Evolutionary conservation across 2,113 vertebrate species (phyloP).

Genomic region (Callospermophilus lateralis): DNA sequence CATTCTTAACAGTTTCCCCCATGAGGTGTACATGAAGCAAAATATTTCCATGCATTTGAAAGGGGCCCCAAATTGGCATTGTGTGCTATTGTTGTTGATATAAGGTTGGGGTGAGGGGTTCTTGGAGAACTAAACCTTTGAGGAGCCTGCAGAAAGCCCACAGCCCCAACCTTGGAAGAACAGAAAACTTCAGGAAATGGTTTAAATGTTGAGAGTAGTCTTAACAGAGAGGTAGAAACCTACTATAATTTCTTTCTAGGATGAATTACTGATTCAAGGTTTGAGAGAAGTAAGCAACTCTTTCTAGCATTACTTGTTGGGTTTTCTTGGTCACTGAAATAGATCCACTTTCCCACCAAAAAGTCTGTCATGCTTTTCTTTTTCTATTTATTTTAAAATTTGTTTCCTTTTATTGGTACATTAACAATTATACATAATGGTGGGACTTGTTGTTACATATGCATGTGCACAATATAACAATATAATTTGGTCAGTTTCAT

Average conservation of each 20-base stretch:
- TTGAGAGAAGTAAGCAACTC: slow-evolving; percentile 18
- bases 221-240: background rate
- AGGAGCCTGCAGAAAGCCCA: background rate
- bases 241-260: background rate
- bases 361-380: background rate
- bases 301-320: background rate
- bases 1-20: background rate
- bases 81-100: background rate
- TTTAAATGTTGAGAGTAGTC: background rate
- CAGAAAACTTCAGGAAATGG: background rate
- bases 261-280: background rate
- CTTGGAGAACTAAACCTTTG: background rate
- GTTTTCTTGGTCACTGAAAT: background rate
- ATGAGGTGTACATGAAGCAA: background rate
- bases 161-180: background rate
- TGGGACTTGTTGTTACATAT: too few relatives aligned
- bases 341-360: background rate
- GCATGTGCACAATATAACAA: too few relatives aligned
- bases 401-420: too few relatives aligned
- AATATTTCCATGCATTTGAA: slow-evolving; percentile 38
- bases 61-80: background rate
- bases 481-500: too few relatives aligned
- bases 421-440: too few relatives aligned
- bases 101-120: background rate
- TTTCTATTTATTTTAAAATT: too few relatives aligned